Base-by-base conservation (phyloP, 2,113 vertebrate genomes). In the Rhineura floridana region DNA sequence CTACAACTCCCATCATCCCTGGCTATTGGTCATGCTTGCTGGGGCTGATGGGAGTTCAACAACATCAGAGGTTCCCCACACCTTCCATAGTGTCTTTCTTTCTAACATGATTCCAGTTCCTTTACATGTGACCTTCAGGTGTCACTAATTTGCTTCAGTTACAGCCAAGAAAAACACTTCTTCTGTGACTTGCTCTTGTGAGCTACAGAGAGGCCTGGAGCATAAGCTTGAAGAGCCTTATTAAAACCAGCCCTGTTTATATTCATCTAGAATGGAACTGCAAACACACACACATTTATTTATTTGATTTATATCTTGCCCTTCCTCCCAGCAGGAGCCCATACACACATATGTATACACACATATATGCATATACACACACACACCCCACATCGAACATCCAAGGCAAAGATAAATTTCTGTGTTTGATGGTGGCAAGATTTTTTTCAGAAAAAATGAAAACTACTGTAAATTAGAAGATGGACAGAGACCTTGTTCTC, bases 111-210 rank as follows among this genome's bases (percentile, higher is more conserved):
- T 1, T 0, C 23, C 65, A 8, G 86, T 92, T 88, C 88, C 44
- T 91, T 63, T 3, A n/a, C 73, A 25, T 83, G 48, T 80, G 85
- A 81, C 85, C 87, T 75, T 76, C 88, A 86, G 91, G 87, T 70
- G 72, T 91, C 69, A 86, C 84, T 90, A 48, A 91, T 94, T 85
- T 89, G 33, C 87, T 91, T 85, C 85, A 88, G 44, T 48, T 86
- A 50, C 62, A 81, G 12, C 52, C 46, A 79, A 86, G 55, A 59
- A 89, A 92, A 78, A 42, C 77, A 87, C 46, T 46, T 84, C 36
- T 78, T 76, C 59, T 81, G 2, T 72, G 0, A 0, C 70, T 50
- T 59, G 83, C 46, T 82, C 12, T 76, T 82, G 33, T 25, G 67
- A 30, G 65, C 62, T 55, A 87, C 83, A 85, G 89, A 83, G 39